Evolutionary conservation across 2,797 vertebrate species (phyloP).

Genomic region (Leucoraja ocellata): DNA sequence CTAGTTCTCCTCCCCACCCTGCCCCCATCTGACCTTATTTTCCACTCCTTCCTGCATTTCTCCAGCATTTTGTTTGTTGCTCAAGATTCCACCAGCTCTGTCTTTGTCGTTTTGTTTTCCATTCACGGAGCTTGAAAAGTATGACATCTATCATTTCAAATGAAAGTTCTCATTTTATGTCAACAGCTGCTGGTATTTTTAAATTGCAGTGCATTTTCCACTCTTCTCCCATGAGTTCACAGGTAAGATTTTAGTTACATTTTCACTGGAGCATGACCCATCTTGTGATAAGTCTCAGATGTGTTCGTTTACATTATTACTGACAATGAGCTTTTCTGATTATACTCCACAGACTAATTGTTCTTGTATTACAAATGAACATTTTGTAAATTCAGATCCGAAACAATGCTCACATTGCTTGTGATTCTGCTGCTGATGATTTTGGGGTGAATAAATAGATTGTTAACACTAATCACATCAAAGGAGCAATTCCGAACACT

Average conservation of each 20-base stretch:
- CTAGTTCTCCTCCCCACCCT: no score
- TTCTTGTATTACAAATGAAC: not conserved
- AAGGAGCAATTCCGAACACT: not conserved
- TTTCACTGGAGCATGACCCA: not conserved
- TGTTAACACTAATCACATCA: not conserved
- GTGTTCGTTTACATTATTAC: not conserved
- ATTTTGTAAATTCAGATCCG: no score
- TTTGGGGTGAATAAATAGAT: slow-evolving; percentile 3
- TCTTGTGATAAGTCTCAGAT: slow-evolving; percentile 19
- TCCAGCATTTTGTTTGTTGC: no score
- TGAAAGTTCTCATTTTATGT: not conserved
- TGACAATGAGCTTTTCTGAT: not conserved
- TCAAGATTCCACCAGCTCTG: no score
- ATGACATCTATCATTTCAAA: not conserved
- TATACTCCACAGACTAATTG: slow-evolving; percentile 8
- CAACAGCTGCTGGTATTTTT: slow-evolving; percentile 33
- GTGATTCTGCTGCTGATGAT: not conserved
- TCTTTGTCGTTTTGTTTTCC: no score
- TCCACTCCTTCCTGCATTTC: no score
- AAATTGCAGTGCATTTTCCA: not conserved
- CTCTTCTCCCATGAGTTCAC: not conserved
- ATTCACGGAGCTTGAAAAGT: not conserved
- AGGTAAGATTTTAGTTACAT: slow-evolving; percentile 4
- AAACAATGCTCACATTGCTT: not conserved
- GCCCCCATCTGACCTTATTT: no score